Base-by-base conservation (phyloP, 35 echinoderm and acorn worm genomes). In the Eucidaris tribuloides region DNA sequence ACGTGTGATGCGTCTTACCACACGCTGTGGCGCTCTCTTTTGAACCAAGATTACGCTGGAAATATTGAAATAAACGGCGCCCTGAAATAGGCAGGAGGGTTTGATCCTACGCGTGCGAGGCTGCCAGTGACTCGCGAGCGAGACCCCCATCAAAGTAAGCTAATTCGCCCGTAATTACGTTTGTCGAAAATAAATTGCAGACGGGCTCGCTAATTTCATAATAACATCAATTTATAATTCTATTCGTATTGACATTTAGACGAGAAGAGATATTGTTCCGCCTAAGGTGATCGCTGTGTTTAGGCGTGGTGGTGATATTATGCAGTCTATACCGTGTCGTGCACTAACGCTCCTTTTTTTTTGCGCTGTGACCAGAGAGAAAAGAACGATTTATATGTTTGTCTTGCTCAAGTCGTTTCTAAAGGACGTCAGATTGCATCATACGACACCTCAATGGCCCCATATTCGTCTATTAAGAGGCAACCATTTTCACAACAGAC, bases 191-290 rank as follows among this genome's bases (percentile, higher is more conserved):
- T 80, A 80, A 86, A 80, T 66, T 74, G 68, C 74, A 88, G 78
- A 77, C 74, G 58, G 85, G 85, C 85, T 88, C 85, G 50, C 85
- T 80, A 80, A 88, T 88, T 88, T 87, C 84, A 88, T 88, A 88
- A 88, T 88, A 88, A 88, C 85, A 88, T 88, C 85, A 81, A 80
- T 80, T 88, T 88, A 88, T 65, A 65, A 79, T 88, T 80, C 78
- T 88, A 80, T 88, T 88, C 74, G 76, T 80, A 80, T 60, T 88
- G 85, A 79, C 85, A 64, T 65, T 49, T 62, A 63, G 42, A 44
- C 52, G 42, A 65, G 20, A 29, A n/a, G 85, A 9, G 76, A 79
- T 79, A 80, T 29, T 81, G 76, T 80, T n/a, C n/a, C 46, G 85
- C 85, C 81, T 70, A 24, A 14, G 55, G 85, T 41, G 7, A n/a